These are phyloP conservation scores for Rhabdophis nuchalis DNA, from an alignment of 2,797 vertebrate species.

Conservation along the genomic window DNA sequence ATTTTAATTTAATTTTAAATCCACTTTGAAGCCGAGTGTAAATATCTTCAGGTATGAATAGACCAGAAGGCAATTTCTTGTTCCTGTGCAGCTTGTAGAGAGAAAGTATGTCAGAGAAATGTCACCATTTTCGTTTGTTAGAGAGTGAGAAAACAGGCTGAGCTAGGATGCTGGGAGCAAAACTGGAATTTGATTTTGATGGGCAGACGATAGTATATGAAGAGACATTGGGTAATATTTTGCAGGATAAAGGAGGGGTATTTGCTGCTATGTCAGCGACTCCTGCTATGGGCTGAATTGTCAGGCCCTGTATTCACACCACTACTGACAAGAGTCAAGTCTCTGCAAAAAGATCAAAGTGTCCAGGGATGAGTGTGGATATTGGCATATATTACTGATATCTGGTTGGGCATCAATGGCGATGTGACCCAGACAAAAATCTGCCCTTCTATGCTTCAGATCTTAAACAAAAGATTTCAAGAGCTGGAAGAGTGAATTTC, in stretches of 20 bases:
- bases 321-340: background rate
- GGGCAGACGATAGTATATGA: background rate
- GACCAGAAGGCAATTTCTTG: background rate
- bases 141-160: background rate
- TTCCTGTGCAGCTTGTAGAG: background rate
- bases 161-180: background rate
- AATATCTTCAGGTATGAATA: background rate
- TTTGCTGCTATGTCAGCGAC: background rate
- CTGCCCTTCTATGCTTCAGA: background rate
- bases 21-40: background rate
- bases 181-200: background rate
- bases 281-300: background rate
- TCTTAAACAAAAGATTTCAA: background rate
- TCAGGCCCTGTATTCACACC: background rate
- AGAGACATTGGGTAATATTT: background rate
- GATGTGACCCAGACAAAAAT: background rate
- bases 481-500: background rate
- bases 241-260: background rate
- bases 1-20: background rate
- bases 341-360: background rate
- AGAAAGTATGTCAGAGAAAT: background rate
- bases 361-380: background rate
- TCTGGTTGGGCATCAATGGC: background rate
- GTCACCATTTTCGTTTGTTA: background rate
- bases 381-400: background rate